Conservation (phyloP, 2,113 vertebrate species). For the Leucosticte australis region DNA sequence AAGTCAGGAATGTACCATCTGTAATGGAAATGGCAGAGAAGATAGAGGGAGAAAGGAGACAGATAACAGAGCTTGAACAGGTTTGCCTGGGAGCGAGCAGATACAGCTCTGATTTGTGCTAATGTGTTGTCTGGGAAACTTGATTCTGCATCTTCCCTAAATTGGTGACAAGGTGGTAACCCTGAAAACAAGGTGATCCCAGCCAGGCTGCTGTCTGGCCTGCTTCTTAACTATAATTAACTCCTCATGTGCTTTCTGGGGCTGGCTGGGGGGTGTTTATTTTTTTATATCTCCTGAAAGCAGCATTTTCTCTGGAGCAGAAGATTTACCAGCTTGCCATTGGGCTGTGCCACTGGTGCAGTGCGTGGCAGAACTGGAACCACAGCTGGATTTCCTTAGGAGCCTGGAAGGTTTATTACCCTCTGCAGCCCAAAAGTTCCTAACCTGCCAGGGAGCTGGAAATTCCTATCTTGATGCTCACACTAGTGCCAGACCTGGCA, state of each 20-base stretch:
- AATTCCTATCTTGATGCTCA: neutral
- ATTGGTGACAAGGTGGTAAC: neutral
- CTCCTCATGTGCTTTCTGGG: neutral
- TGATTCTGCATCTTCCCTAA: neutral
- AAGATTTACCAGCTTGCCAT: neutral
- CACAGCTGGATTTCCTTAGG: neutral
- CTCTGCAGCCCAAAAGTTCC: neutral
- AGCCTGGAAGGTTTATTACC: slow-evolving; percentile 4
- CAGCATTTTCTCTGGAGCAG: neutral
- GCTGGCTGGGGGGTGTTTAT: fast-evolving
- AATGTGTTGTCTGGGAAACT: neutral
- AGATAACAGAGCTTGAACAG: neutral
- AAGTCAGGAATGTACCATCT: neutral
- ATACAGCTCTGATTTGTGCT: neutral
- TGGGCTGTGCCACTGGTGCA: neutral
- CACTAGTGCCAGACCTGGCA: neutral
- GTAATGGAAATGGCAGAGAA: neutral
- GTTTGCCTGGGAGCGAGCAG: neutral
- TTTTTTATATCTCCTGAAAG: neutral
- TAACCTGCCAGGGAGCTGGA: slow-evolving; percentile 5
- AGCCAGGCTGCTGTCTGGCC: neutral
- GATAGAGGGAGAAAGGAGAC: neutral
- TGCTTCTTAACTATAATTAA: neutral
- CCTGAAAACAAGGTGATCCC: neutral
- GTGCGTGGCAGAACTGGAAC: neutral